A percentile compares a stretch with the other conserved stretches of the same genome.
These are phyloP conservation scores for Colaptes auratus DNA, from an alignment of 2,113 vertebrate species.

Conservation along the genomic window DNA sequence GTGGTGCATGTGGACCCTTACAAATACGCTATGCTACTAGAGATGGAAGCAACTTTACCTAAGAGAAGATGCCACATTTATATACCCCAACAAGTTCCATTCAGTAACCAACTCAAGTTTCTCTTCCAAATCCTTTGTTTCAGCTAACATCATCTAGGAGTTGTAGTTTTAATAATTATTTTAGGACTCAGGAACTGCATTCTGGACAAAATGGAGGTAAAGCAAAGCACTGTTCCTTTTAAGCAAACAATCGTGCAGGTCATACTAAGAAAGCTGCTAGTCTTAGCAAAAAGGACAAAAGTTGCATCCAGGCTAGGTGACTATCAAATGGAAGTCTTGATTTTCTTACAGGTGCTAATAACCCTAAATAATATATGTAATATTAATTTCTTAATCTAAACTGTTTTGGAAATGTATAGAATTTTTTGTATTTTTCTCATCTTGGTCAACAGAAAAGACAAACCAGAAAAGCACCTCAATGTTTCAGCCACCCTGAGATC, in stretches of 20 bases:
- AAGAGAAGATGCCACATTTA: background rate
- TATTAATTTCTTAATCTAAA: background rate
- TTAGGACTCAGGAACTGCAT: background rate
- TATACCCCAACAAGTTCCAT: background rate
- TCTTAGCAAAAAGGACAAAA: background rate
- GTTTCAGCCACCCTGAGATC: background rate
- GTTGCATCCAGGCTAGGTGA: background rate
- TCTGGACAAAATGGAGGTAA: background rate
- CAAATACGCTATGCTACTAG: background rate
- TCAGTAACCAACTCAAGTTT: background rate
- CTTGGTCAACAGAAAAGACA: background rate
- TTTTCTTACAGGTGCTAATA: background rate
- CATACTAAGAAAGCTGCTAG: background rate
- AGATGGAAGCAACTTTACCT: background rate
- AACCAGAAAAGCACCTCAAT: background rate
- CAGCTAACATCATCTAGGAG: background rate
- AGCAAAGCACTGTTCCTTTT: background rate
- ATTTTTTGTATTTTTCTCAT: background rate
- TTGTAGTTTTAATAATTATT: background rate
- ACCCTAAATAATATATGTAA: background rate
- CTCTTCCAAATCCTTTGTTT: background rate
- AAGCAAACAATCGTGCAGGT: background rate
- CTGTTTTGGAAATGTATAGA: background rate
- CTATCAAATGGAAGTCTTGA: background rate
- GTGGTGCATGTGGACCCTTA: background rate